Evolutionary conservation across 35 echinoderm and acorn worm genomes (phyloP), one percentile per base, ranked within the genome.

Genomic region (Lytechinus pictus): DNA sequence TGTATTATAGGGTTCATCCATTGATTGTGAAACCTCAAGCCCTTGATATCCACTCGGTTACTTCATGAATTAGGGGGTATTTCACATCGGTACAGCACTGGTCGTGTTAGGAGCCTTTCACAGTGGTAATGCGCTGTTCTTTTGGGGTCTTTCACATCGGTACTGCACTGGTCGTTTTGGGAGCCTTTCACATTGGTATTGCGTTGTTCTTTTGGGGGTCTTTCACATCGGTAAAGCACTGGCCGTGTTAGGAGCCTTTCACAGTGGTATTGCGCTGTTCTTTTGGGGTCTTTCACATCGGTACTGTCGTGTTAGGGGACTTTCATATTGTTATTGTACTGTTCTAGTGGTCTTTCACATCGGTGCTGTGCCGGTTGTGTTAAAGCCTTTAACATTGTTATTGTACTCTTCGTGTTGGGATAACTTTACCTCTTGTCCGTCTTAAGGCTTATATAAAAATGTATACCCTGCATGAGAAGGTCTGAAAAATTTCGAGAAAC

Each of bases 11-110:
- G 10, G 10, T 90, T 90, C 88, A 90, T 52, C 5, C 88, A 90
- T 90, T 90, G 88, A 90, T 90, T 90, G 88, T 33, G 16, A 44
- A 27, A 90, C 16, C 88, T 90, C 88, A 54, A 90, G 28, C 66
- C 66, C 19, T 79, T 79, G 66, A 24, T 79, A 16, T 24, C n/a
- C 66, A 24, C 66, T 79, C 66, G 16, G 66, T 79, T 79, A 79
- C 66, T 79, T 7, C 19, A 79, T 8, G 66, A 79, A 79, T 79
- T 79, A 79, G 19, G 0, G 33, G 16, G 4, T 24, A 14, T 79
- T 79, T 79, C 66, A 79, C 66, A 79, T 79, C 21, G 66, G 66
- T 79, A 79, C 66, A 24, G 16, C 4, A 79, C 21, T 79, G 19
- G 66, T 79, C 2, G n/a, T 44, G 33, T 44, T 1, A 44, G 33